Evolutionary conservation across 2,113 vertebrate genomes (phyloP), one percentile per base, ranked within the genome.

Genomic region (Urocolius indicus): DNA sequence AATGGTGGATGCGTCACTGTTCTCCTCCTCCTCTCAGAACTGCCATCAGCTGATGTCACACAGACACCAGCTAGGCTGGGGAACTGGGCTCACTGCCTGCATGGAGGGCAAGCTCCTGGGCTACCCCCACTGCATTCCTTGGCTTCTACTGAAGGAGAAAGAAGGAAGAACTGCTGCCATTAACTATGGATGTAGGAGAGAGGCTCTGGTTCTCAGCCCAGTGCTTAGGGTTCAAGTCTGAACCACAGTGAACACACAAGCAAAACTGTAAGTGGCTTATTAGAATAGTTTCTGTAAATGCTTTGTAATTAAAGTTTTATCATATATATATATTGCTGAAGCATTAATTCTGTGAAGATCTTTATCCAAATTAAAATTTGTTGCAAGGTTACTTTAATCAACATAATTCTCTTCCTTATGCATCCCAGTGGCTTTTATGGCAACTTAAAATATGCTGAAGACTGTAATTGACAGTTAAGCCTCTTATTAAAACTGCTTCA

Each of bases 221-320:
- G 5, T 38, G 18, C 38, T 82, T 55, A 59, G 73, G 34, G 26
- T 58, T 68, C 52, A 34, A 45, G 24, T 83, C 87, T 93, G 90
- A 93, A 93, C 83, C 86, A 78, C 83, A 87, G 27, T 2, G 38
- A 89, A 71, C 5, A 6, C 4, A 88, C 38, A 86, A 55, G 79
- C 72, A 92, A 66, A 88, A 78, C 49, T 63, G 1, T 58, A 82
- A 79, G 80, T 67, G 32, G 43, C 67, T 90, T 63, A 95, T 91
- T 89, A 91, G 77, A 86, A 65, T 80, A 90, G 80, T 90, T 89
- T 67, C 76, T 77, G 45, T 65, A 92, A 95, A 84, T 52, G 89
- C 85, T 96, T 94, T 92, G 86, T 93, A 96, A 95, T 97, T 95
- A 94, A 93, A 84, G 16, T 92, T 94, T 92, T 97, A 96, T 93